Base-by-base conservation (phyloP, 2,888 invertebrate species). In the Ophion ventricosus region DNA sequence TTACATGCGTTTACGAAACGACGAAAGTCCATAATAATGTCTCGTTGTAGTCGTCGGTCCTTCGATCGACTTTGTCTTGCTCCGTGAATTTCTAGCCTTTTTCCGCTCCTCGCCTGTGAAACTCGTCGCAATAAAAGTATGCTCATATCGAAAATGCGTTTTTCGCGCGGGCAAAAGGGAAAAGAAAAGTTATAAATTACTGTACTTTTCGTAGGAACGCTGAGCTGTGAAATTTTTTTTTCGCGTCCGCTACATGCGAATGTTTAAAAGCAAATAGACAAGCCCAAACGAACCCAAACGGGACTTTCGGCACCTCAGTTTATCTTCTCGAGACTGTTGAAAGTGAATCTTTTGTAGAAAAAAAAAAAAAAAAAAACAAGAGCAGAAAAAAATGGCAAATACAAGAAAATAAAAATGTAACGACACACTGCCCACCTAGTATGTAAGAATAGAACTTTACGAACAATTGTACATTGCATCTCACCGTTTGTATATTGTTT, bases 351-450 rank as follows among this genome's bases (percentile, higher is more conserved):
- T 77, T 40, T 67, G 25, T 11, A 59, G n/a, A 35, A 35, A 20
- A 10, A 11, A 49, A 40, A 57, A n/a, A 17, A 23, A 25, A 26
- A 20, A 75, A 43, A 23, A 23, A n/a, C n/a, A 23, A 59, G 43
- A 56, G 10, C 61, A 57, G 25, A 14, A 64, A 69, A 75, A 69
- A 54, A 17, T 14, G 14, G 49, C 4, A 49, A 49, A 49, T 49
- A 49, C 14, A 2, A 49, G 17, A 49, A 49, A 49, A 14, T 4
- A 49, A 49, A 49, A 72, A 64, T 59, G 25, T 67, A 75, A 75
- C 61, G 59, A 76, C 66, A 81, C 80, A 84, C 81, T 84, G 84
- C 84, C 81, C 84, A 61, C 69, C 57, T 81, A 72, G 73, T 64
- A 26, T 74, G 78, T 78, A 64, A 26, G 67, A 49, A 49, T 49